These are phyloP conservation scores for Patagioenas fasciata DNA, from an alignment of 2,113 vertebrate species.

Conservation along the genomic window DNA sequence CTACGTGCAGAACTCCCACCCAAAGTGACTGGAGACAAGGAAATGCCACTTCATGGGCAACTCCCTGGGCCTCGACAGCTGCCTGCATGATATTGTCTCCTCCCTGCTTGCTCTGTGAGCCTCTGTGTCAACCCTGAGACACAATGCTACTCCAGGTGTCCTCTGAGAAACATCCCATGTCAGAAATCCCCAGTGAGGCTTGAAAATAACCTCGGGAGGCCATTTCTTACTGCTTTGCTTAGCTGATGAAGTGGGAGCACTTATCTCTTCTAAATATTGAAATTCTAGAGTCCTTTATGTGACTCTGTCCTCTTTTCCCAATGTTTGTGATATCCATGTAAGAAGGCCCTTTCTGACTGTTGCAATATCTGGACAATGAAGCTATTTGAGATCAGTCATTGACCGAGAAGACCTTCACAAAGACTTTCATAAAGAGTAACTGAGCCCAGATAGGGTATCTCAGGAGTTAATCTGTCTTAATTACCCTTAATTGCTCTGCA, in stretches of 20 bases:
- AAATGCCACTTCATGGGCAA: not conserved
- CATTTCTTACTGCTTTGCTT: not conserved
- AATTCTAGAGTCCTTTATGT: not conserved
- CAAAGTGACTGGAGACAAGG: accelerated
- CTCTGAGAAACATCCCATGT: not conserved
- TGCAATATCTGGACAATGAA: not conserved
- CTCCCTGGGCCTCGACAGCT: not conserved
- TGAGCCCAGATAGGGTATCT: not conserved
- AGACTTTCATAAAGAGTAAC: not conserved
- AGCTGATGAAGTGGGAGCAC: not conserved
- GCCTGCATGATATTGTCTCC: not conserved
- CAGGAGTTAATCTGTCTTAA: not conserved
- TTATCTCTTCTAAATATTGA: not conserved
- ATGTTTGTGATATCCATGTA: accelerated
- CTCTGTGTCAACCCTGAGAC: not conserved
- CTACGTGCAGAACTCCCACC: accelerated
- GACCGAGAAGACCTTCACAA: not conserved
- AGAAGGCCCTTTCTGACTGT: not conserved
- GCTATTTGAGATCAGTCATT: not conserved
- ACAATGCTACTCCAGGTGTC: not conserved
- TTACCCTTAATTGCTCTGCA: not conserved
- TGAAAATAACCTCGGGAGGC: not conserved
- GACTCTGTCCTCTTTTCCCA: not conserved
- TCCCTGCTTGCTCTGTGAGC: not conserved
- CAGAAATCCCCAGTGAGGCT: not conserved